phyloP scores from a whole-genome alignment of 1,140 invertebrate species.

The Phymorhynchus buccinoides region DNA sequence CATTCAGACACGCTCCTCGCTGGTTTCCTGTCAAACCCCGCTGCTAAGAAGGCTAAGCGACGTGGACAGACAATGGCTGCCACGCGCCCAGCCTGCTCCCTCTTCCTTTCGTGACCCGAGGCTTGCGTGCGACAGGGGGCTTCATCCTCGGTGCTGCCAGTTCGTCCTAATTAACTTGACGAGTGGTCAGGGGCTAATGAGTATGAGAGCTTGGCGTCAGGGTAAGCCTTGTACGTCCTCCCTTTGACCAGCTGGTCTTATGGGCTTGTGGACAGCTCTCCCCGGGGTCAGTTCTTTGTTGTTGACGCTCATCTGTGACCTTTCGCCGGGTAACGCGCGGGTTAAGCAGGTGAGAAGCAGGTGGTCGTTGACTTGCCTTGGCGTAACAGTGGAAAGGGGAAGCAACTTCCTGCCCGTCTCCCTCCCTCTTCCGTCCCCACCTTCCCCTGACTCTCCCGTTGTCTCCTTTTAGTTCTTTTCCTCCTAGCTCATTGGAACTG shows the following conservation, averaged over 20 bases:
- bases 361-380: neutral
- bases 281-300: neutral
- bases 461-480: neutral
- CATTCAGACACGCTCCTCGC: too few species aligned
- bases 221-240: neutral
- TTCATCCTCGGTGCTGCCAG: neutral
- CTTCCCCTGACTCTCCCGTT: neutral
- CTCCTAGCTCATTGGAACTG: neutral
- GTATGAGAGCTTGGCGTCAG: neutral
- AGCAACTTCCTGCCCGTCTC: neutral
- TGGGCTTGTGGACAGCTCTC: neutral
- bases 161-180: neutral
- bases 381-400: neutral
- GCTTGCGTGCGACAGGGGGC: neutral
- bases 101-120: neutral
- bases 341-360: neutral
- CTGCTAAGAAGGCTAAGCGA: too few species aligned
- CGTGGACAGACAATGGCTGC: neutral
- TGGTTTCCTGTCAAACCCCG: too few species aligned
- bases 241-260: neutral
- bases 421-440: neutral
- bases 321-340: neutral
- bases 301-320: neutral
- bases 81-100: neutral
- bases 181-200: neutral